A percentile compares a stretch with the other conserved stretches of the same genome.
These are phyloP conservation scores for Synodontis membranacea DNA, from an alignment of 2,113 vertebrate species.

Conservation along the genomic window DNA sequence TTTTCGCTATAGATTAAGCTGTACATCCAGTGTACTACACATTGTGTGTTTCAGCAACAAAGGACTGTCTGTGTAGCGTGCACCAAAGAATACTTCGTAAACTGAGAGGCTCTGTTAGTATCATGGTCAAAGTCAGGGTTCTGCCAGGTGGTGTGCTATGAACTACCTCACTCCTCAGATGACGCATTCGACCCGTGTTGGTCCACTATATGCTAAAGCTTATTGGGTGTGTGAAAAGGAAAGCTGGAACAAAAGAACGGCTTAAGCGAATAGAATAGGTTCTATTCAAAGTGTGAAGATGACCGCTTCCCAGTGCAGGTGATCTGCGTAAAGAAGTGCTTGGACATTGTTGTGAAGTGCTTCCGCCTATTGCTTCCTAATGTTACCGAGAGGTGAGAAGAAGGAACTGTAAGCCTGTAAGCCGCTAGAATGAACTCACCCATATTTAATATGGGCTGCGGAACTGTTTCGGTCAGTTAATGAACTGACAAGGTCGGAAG, in stretches of 20 bases:
- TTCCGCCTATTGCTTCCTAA: background rate
- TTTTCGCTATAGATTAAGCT: background rate
- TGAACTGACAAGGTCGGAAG: constrained; percentile 9
- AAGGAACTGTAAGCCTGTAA: background rate
- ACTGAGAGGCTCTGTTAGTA: background rate
- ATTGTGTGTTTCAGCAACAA: background rate
- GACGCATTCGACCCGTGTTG: background rate
- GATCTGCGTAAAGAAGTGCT: constrained; percentile 2
- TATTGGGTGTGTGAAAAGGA: background rate
- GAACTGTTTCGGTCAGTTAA: constrained; percentile 8
- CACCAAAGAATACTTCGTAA: background rate
- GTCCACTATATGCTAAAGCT: constrained; percentile 18
- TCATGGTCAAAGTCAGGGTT: background rate
- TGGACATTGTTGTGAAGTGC: background rate
- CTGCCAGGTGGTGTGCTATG: constrained; percentile 1
- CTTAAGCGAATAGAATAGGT: background rate
- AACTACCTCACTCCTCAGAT: background rate
- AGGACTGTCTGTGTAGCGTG: background rate
- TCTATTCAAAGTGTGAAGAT: constrained; percentile 1
- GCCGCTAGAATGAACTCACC: background rate
- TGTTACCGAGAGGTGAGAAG: background rate
- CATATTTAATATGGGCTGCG: background rate
- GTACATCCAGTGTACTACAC: background rate
- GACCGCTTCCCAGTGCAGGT: constrained; percentile 4
- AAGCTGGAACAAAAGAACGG: constrained; percentile 15